A percentile compares a stretch with the other conserved stretches of the same genome.
phyloP scores from a whole-genome alignment of 2,888 invertebrate species.

The Pseudococcus longispinus region DNA sequence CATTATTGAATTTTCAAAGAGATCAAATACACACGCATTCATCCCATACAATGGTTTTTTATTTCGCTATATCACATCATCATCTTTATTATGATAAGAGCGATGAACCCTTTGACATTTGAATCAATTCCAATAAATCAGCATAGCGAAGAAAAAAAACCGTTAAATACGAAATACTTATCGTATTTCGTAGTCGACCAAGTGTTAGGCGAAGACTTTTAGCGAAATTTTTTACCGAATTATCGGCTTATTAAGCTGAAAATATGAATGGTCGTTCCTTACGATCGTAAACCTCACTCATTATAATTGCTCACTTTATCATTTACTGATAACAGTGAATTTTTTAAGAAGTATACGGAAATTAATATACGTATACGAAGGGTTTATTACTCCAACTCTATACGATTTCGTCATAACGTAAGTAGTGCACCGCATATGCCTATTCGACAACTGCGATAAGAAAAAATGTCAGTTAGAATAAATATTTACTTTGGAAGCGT shows the following conservation, averaged over 20 bases:
- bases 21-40: neutral
- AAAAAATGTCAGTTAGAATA: neutral
- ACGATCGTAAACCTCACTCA: neutral
- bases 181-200: neutral
- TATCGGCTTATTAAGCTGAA: neutral
- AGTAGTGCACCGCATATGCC: neutral
- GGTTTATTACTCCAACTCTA: neutral
- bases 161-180: neutral
- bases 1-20: neutral
- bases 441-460: neutral
- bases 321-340: neutral
- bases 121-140: neutral
- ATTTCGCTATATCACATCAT: neutral
- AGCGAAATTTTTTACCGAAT: neutral
- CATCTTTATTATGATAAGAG: neutral
- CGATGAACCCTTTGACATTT: neutral
- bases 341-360: neutral
- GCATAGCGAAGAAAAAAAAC: neutral
- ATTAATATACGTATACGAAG: neutral
- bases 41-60: neutral
- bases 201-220: no score
- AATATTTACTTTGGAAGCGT: neutral
- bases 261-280: no score
- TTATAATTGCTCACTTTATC: neutral
- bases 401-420: neutral